Base-by-base conservation (phyloP, 2,113 vertebrate genomes). In the Pterocles burchelli region DNA sequence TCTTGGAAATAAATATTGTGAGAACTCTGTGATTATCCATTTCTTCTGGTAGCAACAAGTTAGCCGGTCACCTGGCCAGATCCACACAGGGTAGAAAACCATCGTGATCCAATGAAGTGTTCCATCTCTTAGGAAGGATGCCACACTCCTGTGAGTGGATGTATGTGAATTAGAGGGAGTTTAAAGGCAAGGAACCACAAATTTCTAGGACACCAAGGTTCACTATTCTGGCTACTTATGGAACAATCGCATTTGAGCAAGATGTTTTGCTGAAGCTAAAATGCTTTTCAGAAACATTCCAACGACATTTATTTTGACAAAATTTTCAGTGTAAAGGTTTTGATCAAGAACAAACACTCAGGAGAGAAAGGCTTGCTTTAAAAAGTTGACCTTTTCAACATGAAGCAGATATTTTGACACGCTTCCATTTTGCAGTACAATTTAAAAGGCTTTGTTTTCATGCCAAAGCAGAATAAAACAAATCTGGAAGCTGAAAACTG, bases 381-480 rank as follows among this genome's bases (percentile, higher is more conserved):
- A 85, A 93, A 84, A 31, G 0, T 3, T 95, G 67, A 67, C 86
- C 63, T 94, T 94, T 95, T 92, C 79, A 88, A 54, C 4, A 58
- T 17, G 36, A 80, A 70, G 21, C 17, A 80, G 73, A 61, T 75
- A 73, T 79, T 91, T 88, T 91, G 45, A 79, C 57, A 66, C 1
- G 17, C 4, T 83, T 91, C 26, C 18, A 65, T 36, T 79, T 73
- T 76, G 19, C 68, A 89, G 15, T 46, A 79, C 10, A 19, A 70
- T 94, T 96, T 96, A 20, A 92, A 90, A 77, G 25, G 26, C 8
- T 94, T 83, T 94, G 28, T 48, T 77, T 91, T 88, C 28, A 31
- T 70, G 58, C 17, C 54, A 83, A 82, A 85, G 19, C 5, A 85
- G 29, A 90, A 77, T 29, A 70, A 88, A 93, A 41, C 7, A 58